Evolutionary conservation across 2,797 vertebrate genomes (phyloP).

Genomic region (Anniella stebbinsi): DNA sequence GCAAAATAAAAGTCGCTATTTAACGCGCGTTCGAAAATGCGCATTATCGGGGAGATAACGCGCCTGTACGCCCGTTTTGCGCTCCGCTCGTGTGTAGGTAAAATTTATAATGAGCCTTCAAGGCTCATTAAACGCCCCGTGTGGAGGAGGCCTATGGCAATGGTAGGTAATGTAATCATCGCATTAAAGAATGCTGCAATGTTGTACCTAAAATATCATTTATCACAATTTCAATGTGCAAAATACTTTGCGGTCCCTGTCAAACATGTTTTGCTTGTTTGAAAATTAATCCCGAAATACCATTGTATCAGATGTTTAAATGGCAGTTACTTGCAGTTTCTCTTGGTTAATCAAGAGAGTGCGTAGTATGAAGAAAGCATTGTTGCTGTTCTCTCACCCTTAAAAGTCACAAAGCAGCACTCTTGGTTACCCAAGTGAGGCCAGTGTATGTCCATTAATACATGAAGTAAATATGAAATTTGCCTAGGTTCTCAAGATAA

Average conservation of each 20-base stretch:
- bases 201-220: neutral
- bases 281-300: constrained; percentile 14
- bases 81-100: no score
- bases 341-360: constrained; percentile 32
- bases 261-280: neutral
- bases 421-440: neutral
- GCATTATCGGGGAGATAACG: no score
- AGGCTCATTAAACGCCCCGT: no score
- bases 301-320: constrained; percentile 34
- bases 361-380: constrained; percentile 15
- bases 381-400: neutral
- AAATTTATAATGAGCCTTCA: no score
- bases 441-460: constrained; percentile 11
- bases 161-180: neutral
- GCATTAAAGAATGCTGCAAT: neutral
- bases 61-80: no score
- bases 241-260: neutral
- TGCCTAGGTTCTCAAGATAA: constrained; percentile 25
- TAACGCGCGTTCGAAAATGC: no score
- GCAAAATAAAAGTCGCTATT: no score
- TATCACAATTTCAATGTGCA: neutral
- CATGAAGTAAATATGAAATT: constrained; percentile 30
- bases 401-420: neutral
- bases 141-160: neutral
- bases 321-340: constrained; percentile 4